These are phyloP conservation scores for Mercenaria mercenaria DNA, from an alignment of 1,140 invertebrate genomes.

Conservation along the genomic window DNA sequence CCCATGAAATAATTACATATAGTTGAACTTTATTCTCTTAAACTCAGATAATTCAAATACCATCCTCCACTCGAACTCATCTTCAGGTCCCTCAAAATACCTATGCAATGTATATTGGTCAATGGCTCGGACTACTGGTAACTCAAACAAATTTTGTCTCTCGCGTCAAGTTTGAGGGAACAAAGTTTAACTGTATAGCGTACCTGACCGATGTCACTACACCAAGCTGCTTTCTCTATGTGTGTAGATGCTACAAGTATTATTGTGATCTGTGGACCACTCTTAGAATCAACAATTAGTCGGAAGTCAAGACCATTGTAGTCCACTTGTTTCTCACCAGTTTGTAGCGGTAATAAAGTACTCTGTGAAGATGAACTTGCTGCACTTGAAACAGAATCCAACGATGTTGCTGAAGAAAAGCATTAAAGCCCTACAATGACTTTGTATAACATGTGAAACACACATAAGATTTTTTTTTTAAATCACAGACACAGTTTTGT, in stretches of 20 bases:
- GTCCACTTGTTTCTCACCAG: slow-evolving; percentile 82
- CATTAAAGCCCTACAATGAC: neutral
- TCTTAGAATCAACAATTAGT: slow-evolving; percentile 89
- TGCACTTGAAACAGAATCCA: slow-evolving; percentile 82
- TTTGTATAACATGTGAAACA: too few relatives aligned
- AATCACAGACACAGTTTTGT: neutral
- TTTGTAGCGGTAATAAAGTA: slow-evolving; percentile 74
- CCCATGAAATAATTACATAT: too few relatives aligned
- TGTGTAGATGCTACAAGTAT: slow-evolving; percentile 93
- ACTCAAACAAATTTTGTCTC: too few relatives aligned
- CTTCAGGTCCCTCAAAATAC: too few relatives aligned
- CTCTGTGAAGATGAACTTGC: slow-evolving; percentile 79
- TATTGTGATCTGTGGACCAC: slow-evolving; percentile 88
- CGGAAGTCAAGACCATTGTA: slow-evolving; percentile 96
- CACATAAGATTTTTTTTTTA: too few relatives aligned
- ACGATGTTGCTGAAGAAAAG: slow-evolving; percentile 79
- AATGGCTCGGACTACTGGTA: too few relatives aligned
- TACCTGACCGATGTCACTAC: slow-evolving; percentile 95
- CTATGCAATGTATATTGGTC: too few relatives aligned
- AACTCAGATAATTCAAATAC: too few relatives aligned
- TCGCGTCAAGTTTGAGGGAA: too few relatives aligned
- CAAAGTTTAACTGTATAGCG: too few relatives aligned
- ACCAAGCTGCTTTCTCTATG: slow-evolving; percentile 98
- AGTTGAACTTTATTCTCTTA: too few relatives aligned
- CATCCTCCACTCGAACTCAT: too few relatives aligned